Percentiles rank a stretch among this genome's conserved stretches.
Conservation (phyloP, 2,888 invertebrate species). For the Cecidostiba fungosa region DNA sequence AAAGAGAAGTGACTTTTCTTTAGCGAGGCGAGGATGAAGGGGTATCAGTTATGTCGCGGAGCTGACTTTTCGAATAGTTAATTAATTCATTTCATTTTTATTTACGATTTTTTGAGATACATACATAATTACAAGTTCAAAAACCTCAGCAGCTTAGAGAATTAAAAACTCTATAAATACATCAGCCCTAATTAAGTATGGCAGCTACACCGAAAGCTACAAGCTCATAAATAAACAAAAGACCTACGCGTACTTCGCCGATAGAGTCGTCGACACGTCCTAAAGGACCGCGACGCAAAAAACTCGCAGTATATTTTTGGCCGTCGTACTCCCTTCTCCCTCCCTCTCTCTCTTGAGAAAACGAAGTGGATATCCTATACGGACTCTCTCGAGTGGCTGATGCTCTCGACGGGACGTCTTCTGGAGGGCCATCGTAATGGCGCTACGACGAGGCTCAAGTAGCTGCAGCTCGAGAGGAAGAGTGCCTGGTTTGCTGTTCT, state of each 20-base stretch:
- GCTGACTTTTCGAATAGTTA: slow-evolving; percentile 20
- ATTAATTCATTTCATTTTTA: not conserved
- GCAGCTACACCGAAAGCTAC: not conserved
- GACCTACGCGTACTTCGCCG: not conserved
- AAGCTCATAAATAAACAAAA: slow-evolving; percentile 35
- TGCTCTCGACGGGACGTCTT: slow-evolving; percentile 58
- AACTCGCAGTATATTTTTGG: not conserved
- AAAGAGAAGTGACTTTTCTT: not conserved
- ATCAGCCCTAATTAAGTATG: not conserved
- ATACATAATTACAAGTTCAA: not conserved
- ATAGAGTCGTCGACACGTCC: slow-evolving; percentile 44
- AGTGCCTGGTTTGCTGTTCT: slow-evolving; percentile 21
- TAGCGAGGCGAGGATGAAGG: not conserved
- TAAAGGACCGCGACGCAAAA: slow-evolving; percentile 2
- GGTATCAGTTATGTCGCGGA: slow-evolving; percentile 36
- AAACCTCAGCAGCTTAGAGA: not conserved
- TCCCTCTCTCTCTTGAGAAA: not conserved
- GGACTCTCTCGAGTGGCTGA: slow-evolving; percentile 10
- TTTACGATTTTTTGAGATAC: not conserved
- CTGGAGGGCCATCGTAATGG: slow-evolving; percentile 71
- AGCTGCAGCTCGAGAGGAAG: slow-evolving; percentile 38
- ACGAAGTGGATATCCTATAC: slow-evolving; percentile 2
- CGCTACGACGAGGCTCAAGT: slow-evolving; percentile 70
- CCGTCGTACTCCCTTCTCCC: not conserved
- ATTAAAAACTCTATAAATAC: not conserved